phyloP scores from a whole-genome alignment of 1,140 invertebrate genomes.

The Drosophila erecta region DNA sequence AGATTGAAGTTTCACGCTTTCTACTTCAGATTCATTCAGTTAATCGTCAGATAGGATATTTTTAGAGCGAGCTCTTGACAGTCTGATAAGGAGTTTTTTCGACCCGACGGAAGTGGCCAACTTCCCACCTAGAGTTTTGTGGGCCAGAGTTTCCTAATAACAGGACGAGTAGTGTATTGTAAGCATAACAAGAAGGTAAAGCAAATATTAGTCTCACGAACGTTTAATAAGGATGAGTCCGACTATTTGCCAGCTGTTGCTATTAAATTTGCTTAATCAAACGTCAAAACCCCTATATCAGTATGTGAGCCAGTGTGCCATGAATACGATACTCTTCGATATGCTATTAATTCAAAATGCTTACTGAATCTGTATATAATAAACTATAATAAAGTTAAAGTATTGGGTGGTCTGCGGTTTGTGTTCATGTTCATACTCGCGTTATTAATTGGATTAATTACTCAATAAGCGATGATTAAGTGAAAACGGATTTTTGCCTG shows the following conservation, averaged over 20 bases:
- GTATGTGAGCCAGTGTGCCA: slow-evolving; percentile 20
- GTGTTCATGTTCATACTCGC: slow-evolving; percentile 27
- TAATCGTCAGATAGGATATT: slow-evolving; percentile 32
- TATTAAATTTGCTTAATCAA: slow-evolving; percentile 64
- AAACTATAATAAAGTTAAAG: slow-evolving; percentile 22
- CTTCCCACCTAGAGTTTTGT: not conserved
- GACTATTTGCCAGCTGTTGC: slow-evolving; percentile 12
- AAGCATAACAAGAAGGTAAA: slow-evolving; percentile 27
- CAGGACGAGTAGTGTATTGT: slow-evolving; percentile 18
- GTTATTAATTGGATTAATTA: slow-evolving; percentile 49
- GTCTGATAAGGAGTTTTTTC: slow-evolving; percentile 15
- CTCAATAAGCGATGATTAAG: slow-evolving; percentile 6
- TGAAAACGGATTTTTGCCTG: slow-evolving; percentile 13
- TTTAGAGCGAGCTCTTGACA: slow-evolving; percentile 15
- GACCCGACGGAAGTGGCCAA: not conserved
- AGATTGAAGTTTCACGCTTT: not conserved
- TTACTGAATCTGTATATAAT: slow-evolving; percentile 34
- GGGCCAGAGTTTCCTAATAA: slow-evolving; percentile 4
- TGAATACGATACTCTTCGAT: slow-evolving; percentile 61
- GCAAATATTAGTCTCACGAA: not conserved
- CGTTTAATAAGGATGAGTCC: not conserved
- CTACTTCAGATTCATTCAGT: slow-evolving; percentile 19
- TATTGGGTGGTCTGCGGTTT: not conserved
- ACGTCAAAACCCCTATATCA: slow-evolving; percentile 23
- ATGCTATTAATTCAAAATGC: slow-evolving; percentile 59